phyloP scores from a whole-genome alignment of 1,140 invertebrate genomes.

The Eciton burchellii region DNA sequence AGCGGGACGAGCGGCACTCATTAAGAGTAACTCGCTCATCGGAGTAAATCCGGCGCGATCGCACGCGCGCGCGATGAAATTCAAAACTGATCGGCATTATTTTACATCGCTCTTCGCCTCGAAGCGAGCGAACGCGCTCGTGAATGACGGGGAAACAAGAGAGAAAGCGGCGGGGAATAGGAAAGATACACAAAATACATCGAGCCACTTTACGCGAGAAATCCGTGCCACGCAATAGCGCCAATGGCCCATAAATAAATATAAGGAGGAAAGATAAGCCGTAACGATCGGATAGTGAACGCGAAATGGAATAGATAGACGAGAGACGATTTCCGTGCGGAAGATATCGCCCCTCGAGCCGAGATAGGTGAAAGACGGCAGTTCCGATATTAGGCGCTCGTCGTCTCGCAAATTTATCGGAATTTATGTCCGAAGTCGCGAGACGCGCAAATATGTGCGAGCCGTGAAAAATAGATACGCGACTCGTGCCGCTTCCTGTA shows the following conservation, averaged over 20 bases:
- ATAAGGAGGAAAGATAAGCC: not conserved
- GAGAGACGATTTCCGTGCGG: not conserved
- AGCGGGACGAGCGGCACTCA: not conserved
- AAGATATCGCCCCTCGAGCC: not conserved
- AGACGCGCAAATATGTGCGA: not conserved
- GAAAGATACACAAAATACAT: not conserved
- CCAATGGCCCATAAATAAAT: not conserved
- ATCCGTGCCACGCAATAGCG: no score
- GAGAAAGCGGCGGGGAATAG: not conserved
- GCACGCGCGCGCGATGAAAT: not conserved
- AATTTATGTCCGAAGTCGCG: conserved; percentile 2
- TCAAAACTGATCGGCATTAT: not conserved
- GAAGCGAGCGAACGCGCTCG: not conserved
- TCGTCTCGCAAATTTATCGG: conserved; percentile 6
- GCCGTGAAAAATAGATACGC: conserved; percentile 23
- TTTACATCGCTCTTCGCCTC: not conserved
- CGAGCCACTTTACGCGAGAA: not conserved
- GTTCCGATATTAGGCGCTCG: not conserved
- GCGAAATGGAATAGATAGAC: not conserved
- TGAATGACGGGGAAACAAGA: not conserved
- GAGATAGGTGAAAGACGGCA: not conserved
- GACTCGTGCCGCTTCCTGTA: not conserved
- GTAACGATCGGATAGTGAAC: not conserved
- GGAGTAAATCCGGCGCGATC: not conserved
- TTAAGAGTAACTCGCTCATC: conserved; percentile 11